Base-by-base conservation (phyloP, 2,888 invertebrate species). In the Orthosia gothica region DNA sequence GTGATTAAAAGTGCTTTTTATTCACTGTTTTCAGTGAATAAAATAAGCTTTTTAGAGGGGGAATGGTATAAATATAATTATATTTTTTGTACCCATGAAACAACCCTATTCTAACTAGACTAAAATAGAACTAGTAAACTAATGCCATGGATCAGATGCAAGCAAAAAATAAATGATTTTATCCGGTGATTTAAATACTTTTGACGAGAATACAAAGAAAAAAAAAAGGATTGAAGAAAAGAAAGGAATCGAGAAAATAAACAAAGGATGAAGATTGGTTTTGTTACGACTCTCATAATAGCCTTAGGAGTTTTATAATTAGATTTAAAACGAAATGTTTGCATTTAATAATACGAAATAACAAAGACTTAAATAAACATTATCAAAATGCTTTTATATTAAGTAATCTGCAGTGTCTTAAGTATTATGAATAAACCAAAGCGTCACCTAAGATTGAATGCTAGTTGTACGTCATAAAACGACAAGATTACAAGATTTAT, bases 291-390 rank as follows among this genome's bases (percentile, higher is more conserved):
- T 23, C 12, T 5, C 18, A 55, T n/a, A 32, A 58, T 11, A 45
- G 45, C 69, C 40, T 70, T 16, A 32, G 65, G 52, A 7, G 18
- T 0, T 52, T 65, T 52, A 45, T 70, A 40, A 66, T 52, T 52
- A 15, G 4, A 45, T 15, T 69, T 18, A 15, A 69, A 40, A 50
- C 11, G 2, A 65, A 40, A n/a, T 15, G 11, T 54, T 54, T 54
- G 20, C 20, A 54, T 54, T 20, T 54, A 20, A 54, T 20, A 13
- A 20, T 15, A 13, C 13, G 5, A 54, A 54, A 54, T 20, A 54
- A 20, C 13, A 20, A 20, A 5, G 11, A 20, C 5, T 20, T 54
- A 20, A n/a, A 54, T 54, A 54, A 20, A 52, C 11, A n/a, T 18
- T n/a, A 5, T 11, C 11, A 52, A 23, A 23, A 47, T 47, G 5